Evolutionary conservation across 2,797 vertebrate genomes (phyloP).

Genomic region (Threskiornis aethiopicus): DNA sequence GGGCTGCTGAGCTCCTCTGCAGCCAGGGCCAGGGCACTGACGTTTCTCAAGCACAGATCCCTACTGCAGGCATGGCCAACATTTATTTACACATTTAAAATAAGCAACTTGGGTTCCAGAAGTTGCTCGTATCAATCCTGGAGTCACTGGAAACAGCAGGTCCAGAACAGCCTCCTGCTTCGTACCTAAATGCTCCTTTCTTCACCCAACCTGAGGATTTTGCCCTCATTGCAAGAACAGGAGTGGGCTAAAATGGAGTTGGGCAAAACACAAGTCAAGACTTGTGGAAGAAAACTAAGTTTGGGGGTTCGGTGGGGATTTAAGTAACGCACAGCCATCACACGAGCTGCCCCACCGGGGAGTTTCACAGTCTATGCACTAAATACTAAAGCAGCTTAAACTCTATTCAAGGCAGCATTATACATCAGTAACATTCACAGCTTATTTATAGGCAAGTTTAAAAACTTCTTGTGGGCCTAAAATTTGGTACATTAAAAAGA

Average conservation of each 20-base stretch:
- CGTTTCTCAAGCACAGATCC: background rate
- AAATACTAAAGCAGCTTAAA: background rate
- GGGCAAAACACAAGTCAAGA: background rate
- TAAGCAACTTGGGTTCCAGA: background rate
- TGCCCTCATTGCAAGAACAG: background rate
- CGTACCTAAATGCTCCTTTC: rapidly evolving
- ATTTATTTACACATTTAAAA: background rate
- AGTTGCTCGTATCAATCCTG: background rate
- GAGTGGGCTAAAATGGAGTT: background rate
- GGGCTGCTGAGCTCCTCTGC: background rate
- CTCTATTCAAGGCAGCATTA: background rate
- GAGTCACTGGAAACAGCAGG: background rate
- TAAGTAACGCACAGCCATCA: background rate
- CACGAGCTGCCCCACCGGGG: background rate
- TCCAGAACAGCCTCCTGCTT: background rate
- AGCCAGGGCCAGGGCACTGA: background rate
- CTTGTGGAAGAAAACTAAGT: background rate
- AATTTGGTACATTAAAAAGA: background rate
- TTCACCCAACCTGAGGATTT: background rate
- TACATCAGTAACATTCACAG: background rate
- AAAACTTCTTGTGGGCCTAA: background rate
- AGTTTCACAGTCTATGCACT: background rate
- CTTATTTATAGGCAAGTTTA: background rate
- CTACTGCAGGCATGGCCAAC: background rate
- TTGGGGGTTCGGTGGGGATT: background rate